These are phyloP conservation scores for Paralichthys olivaceus DNA, from an alignment of 2,113 vertebrate genomes.

Conservation along the genomic window DNA sequence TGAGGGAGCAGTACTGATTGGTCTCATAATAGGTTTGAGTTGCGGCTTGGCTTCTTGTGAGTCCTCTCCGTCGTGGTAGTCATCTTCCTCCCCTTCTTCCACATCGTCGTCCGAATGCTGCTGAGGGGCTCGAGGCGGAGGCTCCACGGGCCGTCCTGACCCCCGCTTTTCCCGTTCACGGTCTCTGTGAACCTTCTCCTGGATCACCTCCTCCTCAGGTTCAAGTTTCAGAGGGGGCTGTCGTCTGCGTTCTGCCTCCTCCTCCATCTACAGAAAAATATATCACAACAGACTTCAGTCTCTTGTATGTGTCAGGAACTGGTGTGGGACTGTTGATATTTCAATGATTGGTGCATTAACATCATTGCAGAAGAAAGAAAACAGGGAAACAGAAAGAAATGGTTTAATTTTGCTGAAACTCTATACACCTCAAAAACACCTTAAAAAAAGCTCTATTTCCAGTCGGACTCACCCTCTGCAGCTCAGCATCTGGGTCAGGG, in stretches of 20 bases:
- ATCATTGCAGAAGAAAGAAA: too few relatives aligned
- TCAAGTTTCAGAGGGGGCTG: conserved; percentile 93
- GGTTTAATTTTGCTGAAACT: too few relatives aligned
- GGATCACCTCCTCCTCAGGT: conserved; percentile 89
- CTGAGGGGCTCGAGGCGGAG: conserved; percentile 81
- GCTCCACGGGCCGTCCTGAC: conserved; percentile 68
- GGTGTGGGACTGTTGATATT: not conserved
- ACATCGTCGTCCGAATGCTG: conserved; percentile 85
- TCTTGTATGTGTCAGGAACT: not conserved
- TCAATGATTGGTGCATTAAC: not conserved
- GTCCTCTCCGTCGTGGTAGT: conserved; percentile 88
- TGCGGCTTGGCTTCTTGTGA: conserved; percentile 91
- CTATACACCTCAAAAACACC: too few relatives aligned
- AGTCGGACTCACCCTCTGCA: conserved; percentile 88
- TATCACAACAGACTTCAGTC: not conserved
- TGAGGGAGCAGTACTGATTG: conserved; percentile 95
- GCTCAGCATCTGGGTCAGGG: conserved; percentile 96
- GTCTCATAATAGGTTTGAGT: conserved; percentile 93
- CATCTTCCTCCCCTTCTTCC: conserved; percentile 91
- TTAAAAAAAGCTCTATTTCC: too few relatives aligned
- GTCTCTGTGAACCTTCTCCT: conserved; percentile 81
- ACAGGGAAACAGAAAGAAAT: too few relatives aligned
- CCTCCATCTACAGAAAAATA: conserved; percentile 89
- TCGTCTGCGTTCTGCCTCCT: conserved; percentile 93
- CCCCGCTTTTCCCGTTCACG: conserved; percentile 79